Percentiles rank a stretch among this genome's conserved stretches.
Evolutionary conservation across 1,140 invertebrate genomes (phyloP).

Genomic region (Drosophila pseudoobscura): DNA sequence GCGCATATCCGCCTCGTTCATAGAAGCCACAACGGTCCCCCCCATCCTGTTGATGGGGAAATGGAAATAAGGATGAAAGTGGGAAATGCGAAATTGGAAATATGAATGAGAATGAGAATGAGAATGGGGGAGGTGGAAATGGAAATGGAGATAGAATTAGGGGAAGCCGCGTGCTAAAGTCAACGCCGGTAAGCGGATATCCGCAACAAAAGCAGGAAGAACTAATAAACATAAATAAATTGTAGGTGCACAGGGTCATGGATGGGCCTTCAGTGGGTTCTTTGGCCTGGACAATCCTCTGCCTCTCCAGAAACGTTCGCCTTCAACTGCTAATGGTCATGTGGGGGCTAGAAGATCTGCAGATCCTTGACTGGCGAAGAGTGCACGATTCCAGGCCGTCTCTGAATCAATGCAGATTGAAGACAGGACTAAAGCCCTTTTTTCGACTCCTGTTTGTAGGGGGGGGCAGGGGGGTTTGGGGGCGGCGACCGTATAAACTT

Average conservation of each 20-base stretch:
- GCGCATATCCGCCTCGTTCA: slow-evolving; percentile 51
- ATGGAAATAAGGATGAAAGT: background rate
- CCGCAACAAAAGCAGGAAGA: slow-evolving; percentile 24
- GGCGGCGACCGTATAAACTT: slow-evolving; percentile 36
- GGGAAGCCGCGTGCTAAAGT: slow-evolving; percentile 55
- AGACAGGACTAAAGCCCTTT: too few relatives aligned
- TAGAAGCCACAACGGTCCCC: too few relatives aligned
- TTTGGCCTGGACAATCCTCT: too few relatives aligned
- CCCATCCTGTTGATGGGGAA: too few relatives aligned
- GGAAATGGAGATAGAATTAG: slow-evolving; percentile 31
- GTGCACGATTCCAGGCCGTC: too few relatives aligned
- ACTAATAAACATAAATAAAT: slow-evolving; percentile 65
- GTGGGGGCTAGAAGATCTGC: too few relatives aligned
- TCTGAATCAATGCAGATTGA: too few relatives aligned
- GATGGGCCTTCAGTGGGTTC: background rate
- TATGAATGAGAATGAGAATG: background rate
- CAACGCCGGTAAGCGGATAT: slow-evolving; percentile 63
- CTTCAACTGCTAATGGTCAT: too few relatives aligned
- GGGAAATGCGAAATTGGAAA: slow-evolving; percentile 3
- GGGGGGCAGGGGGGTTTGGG: too few relatives aligned
- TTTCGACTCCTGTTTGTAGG: too few relatives aligned
- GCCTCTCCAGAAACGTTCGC: too few relatives aligned
- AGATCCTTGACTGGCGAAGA: too few relatives aligned
- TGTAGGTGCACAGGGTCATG: slow-evolving; percentile 19
- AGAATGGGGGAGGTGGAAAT: background rate